Evolutionary conservation across 2,113 vertebrate genomes (phyloP).

Genomic region (Trogon melanurus): DNA sequence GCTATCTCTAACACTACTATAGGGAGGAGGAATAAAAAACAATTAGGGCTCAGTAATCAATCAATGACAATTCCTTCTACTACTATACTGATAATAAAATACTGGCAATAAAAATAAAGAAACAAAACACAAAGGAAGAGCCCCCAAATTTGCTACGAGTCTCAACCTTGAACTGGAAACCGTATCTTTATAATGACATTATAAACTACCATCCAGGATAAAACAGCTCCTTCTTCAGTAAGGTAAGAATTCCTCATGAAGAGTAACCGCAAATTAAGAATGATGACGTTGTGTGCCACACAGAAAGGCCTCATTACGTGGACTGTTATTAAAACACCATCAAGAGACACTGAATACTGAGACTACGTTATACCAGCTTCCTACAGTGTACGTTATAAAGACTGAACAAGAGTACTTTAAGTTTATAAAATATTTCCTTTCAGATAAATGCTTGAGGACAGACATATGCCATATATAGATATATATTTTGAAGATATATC

Average conservation of each 20-base stretch:
- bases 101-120: not conserved
- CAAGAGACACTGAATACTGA: not conserved
- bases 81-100: not conserved
- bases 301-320: not conserved
- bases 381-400: not conserved
- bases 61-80: constrained; percentile 26
- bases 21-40: not conserved
- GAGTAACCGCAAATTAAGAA: constrained; percentile 9
- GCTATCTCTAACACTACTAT: not conserved
- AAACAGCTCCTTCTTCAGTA: not conserved
- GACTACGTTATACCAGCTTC: not conserved
- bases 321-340: not conserved
- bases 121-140: not conserved
- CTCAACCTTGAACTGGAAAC: not conserved
- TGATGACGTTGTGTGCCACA: not conserved
- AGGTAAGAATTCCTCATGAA: not conserved
- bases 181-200: not conserved
- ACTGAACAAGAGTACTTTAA: not conserved
- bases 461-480: not conserved
- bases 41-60: constrained; percentile 8
- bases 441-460: not conserved
- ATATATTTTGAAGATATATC: not conserved
- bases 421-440: not conserved
- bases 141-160: not conserved
- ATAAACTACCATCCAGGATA: not conserved